Conservation (phyloP, 2,888 invertebrate genomes). For the Criorhina ranunculi region DNA sequence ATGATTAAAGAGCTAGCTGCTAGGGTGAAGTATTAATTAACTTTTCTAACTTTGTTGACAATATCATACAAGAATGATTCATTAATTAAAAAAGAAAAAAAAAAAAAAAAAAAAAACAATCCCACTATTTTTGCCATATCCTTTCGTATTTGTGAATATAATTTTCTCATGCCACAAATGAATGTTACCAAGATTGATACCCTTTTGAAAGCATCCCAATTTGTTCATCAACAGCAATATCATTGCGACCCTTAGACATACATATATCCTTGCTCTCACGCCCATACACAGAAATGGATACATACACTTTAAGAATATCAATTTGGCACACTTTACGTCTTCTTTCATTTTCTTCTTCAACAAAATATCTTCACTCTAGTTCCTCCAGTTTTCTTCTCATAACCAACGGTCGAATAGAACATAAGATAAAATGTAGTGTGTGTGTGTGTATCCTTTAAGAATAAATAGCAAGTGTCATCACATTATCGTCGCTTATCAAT, state of each 20-base stretch:
- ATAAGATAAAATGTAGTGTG: slow-evolving; percentile 2
- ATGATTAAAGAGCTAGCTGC: no score
- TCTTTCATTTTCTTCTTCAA: slow-evolving; percentile 11
- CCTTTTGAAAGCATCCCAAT: slow-evolving; percentile 15
- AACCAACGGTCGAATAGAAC: background rate
- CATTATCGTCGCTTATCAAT: slow-evolving; percentile 78
- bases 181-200: slow-evolving; percentile 11
- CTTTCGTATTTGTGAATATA: background rate
- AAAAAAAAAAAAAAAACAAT: background rate
- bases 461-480: slow-evolving; percentile 65
- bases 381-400: background rate
- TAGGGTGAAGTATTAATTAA: no score
- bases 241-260: background rate
- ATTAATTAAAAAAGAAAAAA: no score
- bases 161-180: background rate
- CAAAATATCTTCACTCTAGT: slow-evolving; percentile 19
- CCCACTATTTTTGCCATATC: background rate
- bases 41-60: no score
- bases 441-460: slow-evolving; percentile 27
- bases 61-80: no score
- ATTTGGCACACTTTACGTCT: slow-evolving; percentile 31
- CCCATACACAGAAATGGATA: background rate
- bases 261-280: background rate
- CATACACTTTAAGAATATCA: slow-evolving; percentile 19
- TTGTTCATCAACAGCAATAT: slow-evolving; percentile 9